Evolutionary conservation across 2,113 vertebrate species (phyloP).

Genomic region (Podarcis muralis): DNA sequence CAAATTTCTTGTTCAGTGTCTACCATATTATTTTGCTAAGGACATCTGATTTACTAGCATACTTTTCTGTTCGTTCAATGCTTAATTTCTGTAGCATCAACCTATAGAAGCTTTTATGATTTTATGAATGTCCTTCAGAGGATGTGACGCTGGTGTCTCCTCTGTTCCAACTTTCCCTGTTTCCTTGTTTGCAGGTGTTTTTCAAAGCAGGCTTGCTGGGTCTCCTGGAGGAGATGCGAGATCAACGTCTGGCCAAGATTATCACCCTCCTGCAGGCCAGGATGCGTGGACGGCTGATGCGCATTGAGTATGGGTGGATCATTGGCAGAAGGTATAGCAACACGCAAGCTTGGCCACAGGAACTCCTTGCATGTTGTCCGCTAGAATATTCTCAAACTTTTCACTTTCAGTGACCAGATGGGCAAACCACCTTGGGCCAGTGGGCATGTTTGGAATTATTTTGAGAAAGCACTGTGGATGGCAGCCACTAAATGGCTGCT

Average conservation of each 20-base stretch:
- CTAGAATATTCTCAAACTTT: not conserved
- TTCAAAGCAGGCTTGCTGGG: slow-evolving; percentile 93
- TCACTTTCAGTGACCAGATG: not conserved
- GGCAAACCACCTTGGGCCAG: not conserved
- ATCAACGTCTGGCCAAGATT: slow-evolving; percentile 89
- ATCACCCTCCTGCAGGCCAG: slow-evolving; percentile 88
- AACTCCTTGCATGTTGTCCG: not conserved
- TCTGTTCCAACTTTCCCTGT: not conserved
- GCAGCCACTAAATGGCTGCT: too few relatives aligned
- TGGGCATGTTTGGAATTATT: not conserved
- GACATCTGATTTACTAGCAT: not conserved
- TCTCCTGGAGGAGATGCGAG: slow-evolving; percentile 87
- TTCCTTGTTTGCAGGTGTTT: slow-evolving; percentile 82
- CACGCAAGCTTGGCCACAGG: not conserved
- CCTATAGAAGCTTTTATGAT: too few relatives aligned
- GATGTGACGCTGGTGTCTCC: not conserved
- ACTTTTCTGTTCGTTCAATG: not conserved
- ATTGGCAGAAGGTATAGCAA: slow-evolving; percentile 78
- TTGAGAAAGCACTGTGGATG: not conserved
- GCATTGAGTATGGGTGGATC: slow-evolving; percentile 83
- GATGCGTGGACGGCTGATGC: slow-evolving; percentile 87
- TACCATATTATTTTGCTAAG: not conserved
- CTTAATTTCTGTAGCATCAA: not conserved
- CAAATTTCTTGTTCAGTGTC: not conserved
- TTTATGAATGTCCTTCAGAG: not conserved